Percentiles rank a stretch among this genome's conserved stretches.
Evolutionary conservation across 2,888 invertebrate species (phyloP).

Genomic region (Penaeus monodon): DNA sequence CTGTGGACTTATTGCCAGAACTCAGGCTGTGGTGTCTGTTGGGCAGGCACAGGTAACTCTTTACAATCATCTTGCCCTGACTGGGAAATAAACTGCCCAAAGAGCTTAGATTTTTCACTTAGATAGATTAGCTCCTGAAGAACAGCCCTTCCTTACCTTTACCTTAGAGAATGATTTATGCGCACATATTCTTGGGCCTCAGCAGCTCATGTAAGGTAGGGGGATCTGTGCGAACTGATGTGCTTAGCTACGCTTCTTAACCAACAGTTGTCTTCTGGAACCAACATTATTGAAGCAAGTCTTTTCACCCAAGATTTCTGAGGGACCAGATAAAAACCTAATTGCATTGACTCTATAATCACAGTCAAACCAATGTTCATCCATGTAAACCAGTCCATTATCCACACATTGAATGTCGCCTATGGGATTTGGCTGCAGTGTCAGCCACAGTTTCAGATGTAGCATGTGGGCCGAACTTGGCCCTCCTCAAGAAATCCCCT

Average conservation of each 20-base stretch:
- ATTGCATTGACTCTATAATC: conserved; percentile 55
- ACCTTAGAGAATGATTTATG: conserved; percentile 71
- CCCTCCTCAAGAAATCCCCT: conserved; percentile 21
- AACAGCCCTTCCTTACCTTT: conserved; percentile 76
- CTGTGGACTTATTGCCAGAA: conserved; percentile 76
- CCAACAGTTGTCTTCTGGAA: conserved; percentile 74
- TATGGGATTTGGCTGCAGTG: conserved; percentile 75
- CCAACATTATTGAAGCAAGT: conserved; percentile 69
- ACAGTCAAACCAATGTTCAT: conserved; percentile 67
- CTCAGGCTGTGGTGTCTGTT: conserved; percentile 76
- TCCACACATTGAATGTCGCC: conserved; percentile 76
- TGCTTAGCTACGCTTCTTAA: conserved; percentile 76
- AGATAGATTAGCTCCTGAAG: conserved; percentile 73
- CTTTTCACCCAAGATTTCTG: conserved; percentile 50
- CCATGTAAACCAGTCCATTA: conserved; percentile 77
- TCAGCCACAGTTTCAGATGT: conserved; percentile 66
- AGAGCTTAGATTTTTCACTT: conserved; percentile 73
- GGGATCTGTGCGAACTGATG: conserved; percentile 68
- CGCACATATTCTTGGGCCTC: conserved; percentile 66
- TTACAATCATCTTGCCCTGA: conserved; percentile 74
- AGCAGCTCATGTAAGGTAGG: conserved; percentile 68
- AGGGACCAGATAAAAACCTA: conserved; percentile 60
- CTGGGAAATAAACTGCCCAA: conserved; percentile 69
- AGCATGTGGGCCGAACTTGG: conserved; percentile 43
- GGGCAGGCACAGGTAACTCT: conserved; percentile 76